phyloP scores from a whole-genome alignment of 2,113 vertebrate genomes.

The Vulpes ferrilata region DNA sequence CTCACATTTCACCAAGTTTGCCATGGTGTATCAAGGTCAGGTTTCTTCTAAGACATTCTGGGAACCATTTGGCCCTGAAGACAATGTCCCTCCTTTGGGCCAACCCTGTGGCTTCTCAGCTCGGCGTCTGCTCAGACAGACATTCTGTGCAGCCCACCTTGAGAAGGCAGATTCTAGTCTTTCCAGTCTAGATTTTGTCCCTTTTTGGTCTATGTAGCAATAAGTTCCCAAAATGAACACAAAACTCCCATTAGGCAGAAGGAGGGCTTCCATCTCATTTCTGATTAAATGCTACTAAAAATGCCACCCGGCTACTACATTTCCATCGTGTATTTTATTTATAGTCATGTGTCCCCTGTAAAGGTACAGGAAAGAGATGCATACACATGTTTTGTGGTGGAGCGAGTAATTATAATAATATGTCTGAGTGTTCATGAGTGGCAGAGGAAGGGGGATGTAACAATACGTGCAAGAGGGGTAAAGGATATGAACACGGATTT shows the following conservation, averaged over 20 bases:
- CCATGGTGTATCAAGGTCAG: background rate
- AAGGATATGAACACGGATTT: constrained; percentile 5
- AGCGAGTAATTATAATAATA: background rate
- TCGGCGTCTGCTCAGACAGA: background rate
- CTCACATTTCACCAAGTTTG: background rate
- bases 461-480: background rate
- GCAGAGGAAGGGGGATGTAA: background rate
- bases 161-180: background rate
- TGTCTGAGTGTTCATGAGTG: background rate
- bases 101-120: background rate
- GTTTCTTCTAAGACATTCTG: background rate
- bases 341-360: background rate
- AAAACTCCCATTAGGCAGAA: background rate
- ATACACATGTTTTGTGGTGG: background rate
- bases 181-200: background rate
- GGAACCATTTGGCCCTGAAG: background rate
- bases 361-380: background rate
- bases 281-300: background rate
- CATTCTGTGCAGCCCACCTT: background rate
- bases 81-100: background rate
- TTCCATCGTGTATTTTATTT: background rate
- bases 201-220: background rate
- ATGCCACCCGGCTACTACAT: background rate
- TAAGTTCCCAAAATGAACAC: background rate
- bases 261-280: background rate